Evolutionary conservation across 2,113 vertebrate genomes (phyloP), one percentile per base, ranked within the genome.

Genomic region (Hiodon alosoides): DNA sequence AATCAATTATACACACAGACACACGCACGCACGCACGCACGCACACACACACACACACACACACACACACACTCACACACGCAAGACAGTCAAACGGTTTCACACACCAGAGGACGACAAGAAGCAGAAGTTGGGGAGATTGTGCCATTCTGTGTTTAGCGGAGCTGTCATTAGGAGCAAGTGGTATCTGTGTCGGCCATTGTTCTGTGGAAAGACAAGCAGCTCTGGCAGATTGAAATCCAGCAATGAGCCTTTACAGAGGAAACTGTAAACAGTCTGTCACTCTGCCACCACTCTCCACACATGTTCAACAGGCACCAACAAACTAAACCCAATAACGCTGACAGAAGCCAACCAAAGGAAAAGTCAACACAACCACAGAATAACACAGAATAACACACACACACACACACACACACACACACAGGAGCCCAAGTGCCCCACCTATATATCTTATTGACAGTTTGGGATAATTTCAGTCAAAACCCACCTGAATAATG

Each of bases 201-300:
- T 96, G 94, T 98, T 96, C 92, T 86, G 87, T 69, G 84, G 84
- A 86, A 93, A 94, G 94, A 93, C 95, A 94, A 95, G 93, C 93
- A 90, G 92, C 93, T 93, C 93, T 94, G 95, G 97, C 94, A 96
- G 94, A 93, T 92, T 95, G 94, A 94, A 94, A 95, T 95, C 93
- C 91, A 93, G 92, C 92, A 91, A 91, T 76, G 87, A 92, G 91
- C 92, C 92, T 94, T 93, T 94, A 90, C 87, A 90, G 89, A 87
- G 90, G 90, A 90, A 92, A 91, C 91, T 92, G 92, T 94, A 94
- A 94, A 93, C 92, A 94, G 91, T 88, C 88, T 92, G 91, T 91
- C 92, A 93, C 87, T 92, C 92, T 92, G 89, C 89, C 90, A 86
- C 82, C 83, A 82, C 83, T 87, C 89, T 90, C 87, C 79, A 87